phyloP scores from a whole-genome alignment of 2,113 vertebrate species.

The Melanocharis versteri region DNA sequence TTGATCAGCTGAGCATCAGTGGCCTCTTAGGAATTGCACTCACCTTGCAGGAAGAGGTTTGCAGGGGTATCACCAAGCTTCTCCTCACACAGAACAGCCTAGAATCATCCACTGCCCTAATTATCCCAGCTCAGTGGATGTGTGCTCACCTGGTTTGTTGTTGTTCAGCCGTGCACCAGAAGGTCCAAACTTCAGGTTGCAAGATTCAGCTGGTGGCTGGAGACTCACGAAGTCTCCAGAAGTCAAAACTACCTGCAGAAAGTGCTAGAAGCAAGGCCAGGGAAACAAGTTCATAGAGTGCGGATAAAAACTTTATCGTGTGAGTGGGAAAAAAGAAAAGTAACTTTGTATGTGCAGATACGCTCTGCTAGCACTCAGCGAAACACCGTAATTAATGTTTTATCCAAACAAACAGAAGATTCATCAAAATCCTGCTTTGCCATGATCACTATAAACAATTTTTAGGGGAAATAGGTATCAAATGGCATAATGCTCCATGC shows the following conservation, averaged over 20 bases:
- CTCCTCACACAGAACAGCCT: neutral
- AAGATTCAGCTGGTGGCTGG: neutral
- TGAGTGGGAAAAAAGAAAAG: too few species aligned
- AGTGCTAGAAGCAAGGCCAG: neutral
- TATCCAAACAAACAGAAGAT: neutral
- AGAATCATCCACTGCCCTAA: neutral
- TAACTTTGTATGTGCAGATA: neutral
- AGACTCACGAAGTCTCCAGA: neutral
- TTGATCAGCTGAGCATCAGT: neutral
- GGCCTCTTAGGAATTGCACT: neutral
- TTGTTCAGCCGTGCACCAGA: accelerated
- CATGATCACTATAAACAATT: neutral
- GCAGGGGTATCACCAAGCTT: neutral
- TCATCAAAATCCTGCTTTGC: neutral
- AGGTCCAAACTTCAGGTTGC: neutral
- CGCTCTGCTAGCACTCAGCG: neutral
- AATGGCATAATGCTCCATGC: neutral
- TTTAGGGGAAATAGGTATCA: neutral
- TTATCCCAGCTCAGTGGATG: neutral
- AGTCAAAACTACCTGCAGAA: neutral
- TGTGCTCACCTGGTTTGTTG: neutral
- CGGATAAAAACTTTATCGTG: neutral
- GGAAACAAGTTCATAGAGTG: neutral
- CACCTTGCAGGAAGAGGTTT: neutral
- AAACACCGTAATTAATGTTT: accelerated